Evolutionary conservation across 1,140 invertebrate species (phyloP).

Genomic region (Metopolophium dirhodum): DNA sequence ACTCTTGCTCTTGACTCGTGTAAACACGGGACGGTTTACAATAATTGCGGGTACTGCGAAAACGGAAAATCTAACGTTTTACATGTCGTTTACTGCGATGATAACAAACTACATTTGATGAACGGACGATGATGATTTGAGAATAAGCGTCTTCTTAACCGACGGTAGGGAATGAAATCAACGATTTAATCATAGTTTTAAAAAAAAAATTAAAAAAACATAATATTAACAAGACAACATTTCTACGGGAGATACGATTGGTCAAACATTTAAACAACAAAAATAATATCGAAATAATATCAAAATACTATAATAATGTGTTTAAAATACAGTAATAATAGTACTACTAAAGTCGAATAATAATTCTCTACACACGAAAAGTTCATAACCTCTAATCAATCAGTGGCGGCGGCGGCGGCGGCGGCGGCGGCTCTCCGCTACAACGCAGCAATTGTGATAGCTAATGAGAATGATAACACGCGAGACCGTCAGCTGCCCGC

Average conservation of each 20-base stretch:
- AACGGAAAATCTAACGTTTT: background rate
- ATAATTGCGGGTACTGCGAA: background rate
- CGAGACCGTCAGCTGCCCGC: background rate
- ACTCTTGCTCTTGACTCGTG: background rate
- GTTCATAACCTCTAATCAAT: conserved; percentile 55
- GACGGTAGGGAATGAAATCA: background rate
- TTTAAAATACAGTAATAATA: background rate
- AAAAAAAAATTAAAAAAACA: conserved; percentile 1
- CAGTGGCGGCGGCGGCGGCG: conserved; percentile 20
- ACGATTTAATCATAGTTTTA: conserved; percentile 26
- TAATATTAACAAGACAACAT: conserved; percentile 1
- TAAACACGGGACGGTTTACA: background rate
- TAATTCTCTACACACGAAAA: conserved; percentile 18
- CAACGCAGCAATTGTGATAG: conserved; percentile 54
- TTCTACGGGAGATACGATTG: background rate
- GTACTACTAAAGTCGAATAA: background rate
- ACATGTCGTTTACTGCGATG: background rate
- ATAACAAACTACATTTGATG: background rate
- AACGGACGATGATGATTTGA: background rate
- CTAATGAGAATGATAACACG: conserved; percentile 3
- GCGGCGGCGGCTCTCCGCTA: conserved; percentile 18
- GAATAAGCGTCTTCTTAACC: background rate
- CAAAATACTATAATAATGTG: conserved; percentile 11
- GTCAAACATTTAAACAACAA: conserved; percentile 8
- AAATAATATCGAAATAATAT: conserved; percentile 29